phyloP scores from a whole-genome alignment of 2,888 invertebrate species.

The Stenodema calcarata region DNA sequence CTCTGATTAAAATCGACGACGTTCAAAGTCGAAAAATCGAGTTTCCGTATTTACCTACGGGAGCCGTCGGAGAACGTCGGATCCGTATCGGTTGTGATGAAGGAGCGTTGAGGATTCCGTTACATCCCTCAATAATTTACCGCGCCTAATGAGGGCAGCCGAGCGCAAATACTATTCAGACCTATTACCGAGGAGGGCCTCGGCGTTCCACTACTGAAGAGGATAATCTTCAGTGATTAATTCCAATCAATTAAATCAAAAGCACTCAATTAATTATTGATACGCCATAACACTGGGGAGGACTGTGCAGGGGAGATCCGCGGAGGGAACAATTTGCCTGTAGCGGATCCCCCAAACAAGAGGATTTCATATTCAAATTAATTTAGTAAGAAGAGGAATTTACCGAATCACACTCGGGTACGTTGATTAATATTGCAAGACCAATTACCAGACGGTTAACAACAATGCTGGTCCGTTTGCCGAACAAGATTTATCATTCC shows the following conservation, averaged over 20 bases:
- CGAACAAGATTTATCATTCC: constrained; percentile 21
- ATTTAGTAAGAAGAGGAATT: constrained; percentile 46
- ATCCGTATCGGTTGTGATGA: background rate
- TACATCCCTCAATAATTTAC: background rate
- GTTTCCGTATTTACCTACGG: too few relatives aligned
- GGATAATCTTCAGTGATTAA: constrained; percentile 49
- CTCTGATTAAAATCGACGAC: too few relatives aligned
- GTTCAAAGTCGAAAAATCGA: too few relatives aligned
- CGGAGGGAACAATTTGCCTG: constrained; percentile 10
- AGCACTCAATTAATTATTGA: constrained; percentile 47
- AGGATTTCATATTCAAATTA: constrained; percentile 49
- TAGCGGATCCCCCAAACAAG: constrained; percentile 24
- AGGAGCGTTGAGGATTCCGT: background rate
- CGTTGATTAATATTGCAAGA: constrained; percentile 44
- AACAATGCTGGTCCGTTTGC: constrained; percentile 24
- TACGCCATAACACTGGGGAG: background rate
- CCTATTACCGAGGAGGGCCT: constrained; percentile 2
- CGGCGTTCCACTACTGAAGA: background rate
- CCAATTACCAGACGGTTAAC: constrained; percentile 35
- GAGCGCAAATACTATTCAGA: constrained; percentile 37
- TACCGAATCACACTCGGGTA: constrained; percentile 43
- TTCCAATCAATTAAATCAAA: constrained; percentile 50
- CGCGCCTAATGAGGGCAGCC: constrained; percentile 25
- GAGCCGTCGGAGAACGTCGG: too few relatives aligned
- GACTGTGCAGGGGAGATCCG: background rate